Evolutionary conservation across 1,140 invertebrate genomes (phyloP).

Genomic region (Psilanteris sp.): DNA sequence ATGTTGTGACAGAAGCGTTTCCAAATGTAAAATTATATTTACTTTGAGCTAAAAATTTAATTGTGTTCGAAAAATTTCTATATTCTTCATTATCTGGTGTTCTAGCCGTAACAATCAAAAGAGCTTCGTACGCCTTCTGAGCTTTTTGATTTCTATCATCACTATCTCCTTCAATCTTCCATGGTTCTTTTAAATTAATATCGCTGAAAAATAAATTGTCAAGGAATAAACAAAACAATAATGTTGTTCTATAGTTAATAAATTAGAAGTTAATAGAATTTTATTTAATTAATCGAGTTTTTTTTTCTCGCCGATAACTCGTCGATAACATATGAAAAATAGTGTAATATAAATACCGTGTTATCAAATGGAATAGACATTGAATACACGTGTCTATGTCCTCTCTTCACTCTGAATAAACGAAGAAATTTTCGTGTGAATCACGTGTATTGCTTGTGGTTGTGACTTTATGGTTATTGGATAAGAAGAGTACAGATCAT

Average conservation of each 20-base stretch:
- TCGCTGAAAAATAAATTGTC: conserved; percentile 69
- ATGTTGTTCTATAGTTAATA: not conserved
- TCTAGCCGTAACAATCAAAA: conserved; percentile 93
- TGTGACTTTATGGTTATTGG: too few relatives aligned
- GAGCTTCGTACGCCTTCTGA: conserved; percentile 91
- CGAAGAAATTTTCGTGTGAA: too few relatives aligned
- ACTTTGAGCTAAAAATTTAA: conserved; percentile 88
- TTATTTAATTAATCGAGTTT: conserved; percentile 3
- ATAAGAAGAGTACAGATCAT: too few relatives aligned
- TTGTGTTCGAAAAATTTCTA: conserved; percentile 87
- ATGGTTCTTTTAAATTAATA: conserved; percentile 83
- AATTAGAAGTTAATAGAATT: not conserved
- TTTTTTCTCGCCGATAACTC: too few relatives aligned
- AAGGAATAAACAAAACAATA: too few relatives aligned
- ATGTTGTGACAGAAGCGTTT: conserved; percentile 87
- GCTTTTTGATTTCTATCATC: conserved; percentile 90
- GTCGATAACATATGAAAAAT: too few relatives aligned
- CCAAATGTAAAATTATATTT: conserved; percentile 91
- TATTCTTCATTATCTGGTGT: conserved; percentile 91
- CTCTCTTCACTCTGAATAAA: too few relatives aligned
- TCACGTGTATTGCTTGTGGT: too few relatives aligned
- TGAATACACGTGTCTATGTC: too few relatives aligned
- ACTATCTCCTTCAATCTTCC: conserved; percentile 90
- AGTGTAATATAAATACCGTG: too few relatives aligned
- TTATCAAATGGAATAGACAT: too few relatives aligned